These are phyloP conservation scores for Micoletzkya japonica DNA, from an alignment of 2,888 invertebrate species.

Conservation along the genomic window DNA sequence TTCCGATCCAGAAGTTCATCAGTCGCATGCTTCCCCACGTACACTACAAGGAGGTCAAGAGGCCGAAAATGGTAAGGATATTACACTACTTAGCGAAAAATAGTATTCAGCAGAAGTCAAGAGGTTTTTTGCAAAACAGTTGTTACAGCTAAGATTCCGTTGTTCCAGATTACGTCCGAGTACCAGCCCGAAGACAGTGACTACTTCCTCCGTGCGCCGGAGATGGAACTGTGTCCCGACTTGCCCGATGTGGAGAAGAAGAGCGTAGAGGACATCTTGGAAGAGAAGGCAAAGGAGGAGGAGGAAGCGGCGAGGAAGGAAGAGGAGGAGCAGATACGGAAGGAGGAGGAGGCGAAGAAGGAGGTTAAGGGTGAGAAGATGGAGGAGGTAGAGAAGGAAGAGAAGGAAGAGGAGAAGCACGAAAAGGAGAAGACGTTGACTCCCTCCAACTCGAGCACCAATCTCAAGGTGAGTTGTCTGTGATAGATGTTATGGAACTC, in stretches of 20 bases:
- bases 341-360: background rate
- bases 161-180: background rate
- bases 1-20: background rate
- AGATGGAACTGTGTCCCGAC: slow-evolving; percentile 24
- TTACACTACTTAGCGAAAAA: too few species aligned
- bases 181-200: slow-evolving; percentile 6
- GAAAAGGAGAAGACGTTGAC: too few species aligned
- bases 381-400: background rate
- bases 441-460: too few species aligned
- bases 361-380: background rate
- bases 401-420: slow-evolving; percentile 1
- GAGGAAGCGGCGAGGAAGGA: background rate
- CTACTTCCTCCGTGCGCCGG: slow-evolving; percentile 29
- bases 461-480: too few species aligned
- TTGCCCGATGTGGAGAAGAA: slow-evolving; percentile 5
- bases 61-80: too few species aligned
- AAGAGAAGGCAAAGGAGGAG: background rate
- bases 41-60: too few species aligned
- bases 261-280: background rate
- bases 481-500: too few species aligned
- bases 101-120: too few species aligned
- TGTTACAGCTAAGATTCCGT: too few species aligned
- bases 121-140: too few species aligned
- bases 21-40: background rate
- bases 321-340: background rate